These are phyloP conservation scores for Hyposoter didymator DNA, from an alignment of 2,888 invertebrate genomes.

Conservation along the genomic window DNA sequence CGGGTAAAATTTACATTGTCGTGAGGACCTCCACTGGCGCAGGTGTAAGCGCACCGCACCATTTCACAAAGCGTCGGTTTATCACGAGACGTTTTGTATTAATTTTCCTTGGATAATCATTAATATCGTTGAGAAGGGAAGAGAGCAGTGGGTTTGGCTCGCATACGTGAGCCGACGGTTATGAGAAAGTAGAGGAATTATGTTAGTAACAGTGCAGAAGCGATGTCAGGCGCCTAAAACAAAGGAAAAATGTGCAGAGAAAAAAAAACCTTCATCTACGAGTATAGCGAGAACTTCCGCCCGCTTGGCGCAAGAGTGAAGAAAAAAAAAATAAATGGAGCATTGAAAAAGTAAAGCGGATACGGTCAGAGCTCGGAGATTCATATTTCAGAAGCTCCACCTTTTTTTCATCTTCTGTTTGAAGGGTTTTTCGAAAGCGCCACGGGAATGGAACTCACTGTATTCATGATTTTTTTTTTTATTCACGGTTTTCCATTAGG, in stretches of 20 bases:
- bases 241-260: slow-evolving; percentile 26
- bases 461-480: slow-evolving; percentile 40
- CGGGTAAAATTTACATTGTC: slow-evolving; percentile 49
- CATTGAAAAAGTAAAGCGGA: slow-evolving; percentile 65
- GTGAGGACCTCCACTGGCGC: slow-evolving; percentile 21
- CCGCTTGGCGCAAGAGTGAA: slow-evolving; percentile 28
- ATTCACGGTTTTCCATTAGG: slow-evolving; percentile 16
- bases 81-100: slow-evolving; percentile 67
- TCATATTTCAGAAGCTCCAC: slow-evolving; percentile 73
- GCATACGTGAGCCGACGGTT: slow-evolving; percentile 24
- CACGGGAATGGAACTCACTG: slow-evolving; percentile 11
- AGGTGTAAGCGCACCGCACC: slow-evolving; percentile 44
- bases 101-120: slow-evolving; percentile 70
- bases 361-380: slow-evolving; percentile 51
- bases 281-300: slow-evolving; percentile 10
- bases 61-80: slow-evolving; percentile 59
- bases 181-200: slow-evolving; percentile 44
- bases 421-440: slow-evolving; percentile 43
- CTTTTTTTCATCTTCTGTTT: slow-evolving; percentile 59
- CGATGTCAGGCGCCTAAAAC: slow-evolving; percentile 33
- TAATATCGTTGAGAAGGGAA: slow-evolving; percentile 56
- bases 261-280: slow-evolving; percentile 3
- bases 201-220: slow-evolving; percentile 31
- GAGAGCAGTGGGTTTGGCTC: background rate
- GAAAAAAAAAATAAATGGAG: slow-evolving; percentile 46